These are phyloP conservation scores for Rhabdornis inornatus DNA, from an alignment of 2,113 vertebrate genomes.

Conservation along the genomic window DNA sequence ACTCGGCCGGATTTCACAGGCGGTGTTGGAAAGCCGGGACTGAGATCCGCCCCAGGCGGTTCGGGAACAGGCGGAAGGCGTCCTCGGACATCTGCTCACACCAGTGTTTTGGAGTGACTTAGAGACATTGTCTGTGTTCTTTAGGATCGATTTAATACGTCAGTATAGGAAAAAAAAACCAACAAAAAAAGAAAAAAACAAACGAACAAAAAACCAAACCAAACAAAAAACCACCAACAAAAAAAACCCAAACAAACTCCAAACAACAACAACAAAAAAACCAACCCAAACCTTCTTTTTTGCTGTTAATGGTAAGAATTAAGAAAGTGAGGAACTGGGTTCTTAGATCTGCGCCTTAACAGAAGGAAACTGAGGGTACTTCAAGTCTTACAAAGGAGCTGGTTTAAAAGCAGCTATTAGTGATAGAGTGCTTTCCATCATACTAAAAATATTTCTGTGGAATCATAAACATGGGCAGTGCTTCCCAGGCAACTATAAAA, in stretches of 20 bases:
- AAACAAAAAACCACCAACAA: too few species aligned
- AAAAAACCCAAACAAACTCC: too few species aligned
- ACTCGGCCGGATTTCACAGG: background rate
- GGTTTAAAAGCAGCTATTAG: background rate
- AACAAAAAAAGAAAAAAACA: too few species aligned
- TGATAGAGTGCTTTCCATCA: background rate
- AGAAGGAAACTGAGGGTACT: background rate
- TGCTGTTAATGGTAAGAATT: background rate
- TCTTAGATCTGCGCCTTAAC: background rate
- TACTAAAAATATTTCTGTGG: background rate
- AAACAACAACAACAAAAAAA: too few species aligned
- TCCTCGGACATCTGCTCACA: background rate
- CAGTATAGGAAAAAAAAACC: background rate
- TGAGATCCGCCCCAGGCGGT: background rate
- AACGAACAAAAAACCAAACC: too few species aligned
- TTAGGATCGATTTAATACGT: background rate
- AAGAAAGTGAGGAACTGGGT: background rate
- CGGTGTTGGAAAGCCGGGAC: background rate
- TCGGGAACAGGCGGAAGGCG: background rate
- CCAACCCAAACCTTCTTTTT: too few species aligned
- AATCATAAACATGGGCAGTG: background rate
- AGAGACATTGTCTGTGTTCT: background rate
- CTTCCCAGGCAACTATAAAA: background rate
- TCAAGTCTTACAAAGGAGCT: background rate
- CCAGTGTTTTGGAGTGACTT: accelerated